Conservation (phyloP, 37 sponge, comb jelly and placozoan species). For the Bolinopsis microptera region DNA sequence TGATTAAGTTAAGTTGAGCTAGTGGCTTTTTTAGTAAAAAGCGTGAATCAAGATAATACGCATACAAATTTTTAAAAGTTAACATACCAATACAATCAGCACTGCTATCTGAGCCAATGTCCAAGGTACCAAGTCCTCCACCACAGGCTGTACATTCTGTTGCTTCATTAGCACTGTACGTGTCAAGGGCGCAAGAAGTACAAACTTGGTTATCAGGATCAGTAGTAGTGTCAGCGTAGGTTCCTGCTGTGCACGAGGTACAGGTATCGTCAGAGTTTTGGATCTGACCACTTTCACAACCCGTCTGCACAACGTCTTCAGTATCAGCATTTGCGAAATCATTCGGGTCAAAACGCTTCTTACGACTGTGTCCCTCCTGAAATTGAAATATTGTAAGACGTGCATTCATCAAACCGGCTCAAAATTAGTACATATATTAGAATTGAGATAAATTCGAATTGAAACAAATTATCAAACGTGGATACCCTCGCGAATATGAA, state of each 20-base stretch:
- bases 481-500: too few species aligned
- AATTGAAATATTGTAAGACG: too few species aligned
- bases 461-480: too few species aligned
- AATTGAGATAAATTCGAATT: too few species aligned
- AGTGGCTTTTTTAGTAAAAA: too few species aligned
- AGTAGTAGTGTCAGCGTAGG: background rate
- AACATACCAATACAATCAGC: background rate
- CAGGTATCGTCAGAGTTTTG: background rate
- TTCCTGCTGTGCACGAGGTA: background rate
- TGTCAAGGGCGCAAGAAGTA: background rate
- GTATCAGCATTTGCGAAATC: background rate
- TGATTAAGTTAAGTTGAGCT: too few species aligned
- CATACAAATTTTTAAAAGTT: too few species aligned
- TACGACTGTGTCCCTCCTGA: background rate
- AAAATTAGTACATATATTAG: too few species aligned
- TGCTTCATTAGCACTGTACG: background rate
- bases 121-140: background rate
- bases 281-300: background rate
- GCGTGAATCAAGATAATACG: too few species aligned
- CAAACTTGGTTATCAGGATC: slow-evolving; percentile 2
- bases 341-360: background rate
- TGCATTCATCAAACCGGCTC: too few species aligned
- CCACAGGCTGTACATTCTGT: slow-evolving; percentile 46
- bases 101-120: too few species aligned
- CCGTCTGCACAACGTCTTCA: too few species aligned